Conservation (phyloP, 2,797 vertebrate genomes). For the Tragopan temminckii region DNA sequence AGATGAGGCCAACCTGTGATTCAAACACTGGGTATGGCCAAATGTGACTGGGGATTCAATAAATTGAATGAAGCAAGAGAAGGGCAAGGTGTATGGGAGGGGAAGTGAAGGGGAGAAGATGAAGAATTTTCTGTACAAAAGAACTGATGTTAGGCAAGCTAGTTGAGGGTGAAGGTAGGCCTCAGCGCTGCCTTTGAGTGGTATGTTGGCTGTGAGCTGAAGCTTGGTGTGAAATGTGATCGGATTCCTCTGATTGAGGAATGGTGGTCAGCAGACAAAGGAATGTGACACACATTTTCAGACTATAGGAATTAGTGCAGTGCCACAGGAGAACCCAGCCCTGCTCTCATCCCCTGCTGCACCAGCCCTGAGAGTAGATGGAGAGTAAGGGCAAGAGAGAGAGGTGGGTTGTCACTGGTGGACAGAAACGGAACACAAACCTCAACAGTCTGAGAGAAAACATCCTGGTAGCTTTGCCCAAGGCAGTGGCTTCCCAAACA, state of each 20-base stretch:
- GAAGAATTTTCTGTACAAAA: not conserved
- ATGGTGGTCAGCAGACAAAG: not conserved
- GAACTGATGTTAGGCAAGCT: not conserved
- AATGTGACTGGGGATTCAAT: not conserved
- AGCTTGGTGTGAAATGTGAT: fast-evolving
- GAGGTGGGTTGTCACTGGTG: not conserved
- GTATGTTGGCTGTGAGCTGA: not conserved
- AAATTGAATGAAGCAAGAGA: not conserved
- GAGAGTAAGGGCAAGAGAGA: not conserved
- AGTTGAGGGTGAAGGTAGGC: not conserved
- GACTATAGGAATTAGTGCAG: fast-evolving
- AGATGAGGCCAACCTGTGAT: not conserved
- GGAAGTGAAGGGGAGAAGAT: not conserved
- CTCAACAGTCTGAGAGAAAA: not conserved
- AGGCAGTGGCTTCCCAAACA: not conserved
- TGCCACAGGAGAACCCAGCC: not conserved
- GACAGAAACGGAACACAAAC: not conserved
- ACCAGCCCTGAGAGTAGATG: not conserved
- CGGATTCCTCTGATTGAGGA: not conserved
- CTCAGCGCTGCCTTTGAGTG: not conserved
- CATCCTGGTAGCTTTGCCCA: not conserved
- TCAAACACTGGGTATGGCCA: not conserved
- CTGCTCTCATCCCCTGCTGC: not conserved
- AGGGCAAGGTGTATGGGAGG: not conserved
- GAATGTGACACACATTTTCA: not conserved